These are phyloP conservation scores for Synchiropus splendidus DNA, from an alignment of 2,113 vertebrate genomes.

Conservation along the genomic window DNA sequence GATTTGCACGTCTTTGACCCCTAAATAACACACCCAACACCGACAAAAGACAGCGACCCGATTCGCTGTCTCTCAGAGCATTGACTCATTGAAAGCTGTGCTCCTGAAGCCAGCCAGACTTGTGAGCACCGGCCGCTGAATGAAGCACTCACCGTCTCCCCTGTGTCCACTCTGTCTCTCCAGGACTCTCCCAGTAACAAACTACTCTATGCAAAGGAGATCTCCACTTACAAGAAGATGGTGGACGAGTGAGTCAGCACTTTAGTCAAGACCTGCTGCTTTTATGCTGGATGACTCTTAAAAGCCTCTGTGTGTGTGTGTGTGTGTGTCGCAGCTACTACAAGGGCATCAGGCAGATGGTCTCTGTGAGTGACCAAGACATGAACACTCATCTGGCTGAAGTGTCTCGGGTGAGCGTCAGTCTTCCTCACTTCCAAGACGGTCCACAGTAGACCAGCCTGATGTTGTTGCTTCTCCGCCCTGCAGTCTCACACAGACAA, in stretches of 20 bases:
- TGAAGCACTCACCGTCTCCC: slow-evolving; percentile 12
- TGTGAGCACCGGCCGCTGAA: no score
- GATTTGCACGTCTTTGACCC: no score
- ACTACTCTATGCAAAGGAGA: slow-evolving; percentile 96
- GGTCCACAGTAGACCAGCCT: neutral
- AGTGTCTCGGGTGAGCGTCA: slow-evolving; percentile 85
- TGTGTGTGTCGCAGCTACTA: slow-evolving; percentile 75
- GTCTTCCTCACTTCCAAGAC: neutral
- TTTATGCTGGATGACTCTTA: slow-evolving; percentile 4
- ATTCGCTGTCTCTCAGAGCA: no score
- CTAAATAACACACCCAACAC: no score
- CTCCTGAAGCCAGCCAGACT: no score
- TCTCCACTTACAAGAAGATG: slow-evolving; percentile 98
- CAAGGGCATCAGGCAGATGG: slow-evolving; percentile 92
- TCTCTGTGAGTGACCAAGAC: slow-evolving; percentile 94
- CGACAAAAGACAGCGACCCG: no score
- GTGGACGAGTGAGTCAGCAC: slow-evolving; percentile 85
- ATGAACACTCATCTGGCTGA: slow-evolving; percentile 98
- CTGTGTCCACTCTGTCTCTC: slow-evolving; percentile 7
- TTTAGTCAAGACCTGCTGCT: neutral
- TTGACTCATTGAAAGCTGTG: no score
- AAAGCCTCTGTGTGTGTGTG: slow-evolving; percentile 1
- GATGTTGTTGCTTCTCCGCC: slow-evolving; percentile 18
- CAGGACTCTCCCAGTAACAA: slow-evolving; percentile 99
- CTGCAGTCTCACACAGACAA: slow-evolving; percentile 90